Conservation (phyloP, 1,140 invertebrate genomes). For the Papilio glaucus region DNA sequence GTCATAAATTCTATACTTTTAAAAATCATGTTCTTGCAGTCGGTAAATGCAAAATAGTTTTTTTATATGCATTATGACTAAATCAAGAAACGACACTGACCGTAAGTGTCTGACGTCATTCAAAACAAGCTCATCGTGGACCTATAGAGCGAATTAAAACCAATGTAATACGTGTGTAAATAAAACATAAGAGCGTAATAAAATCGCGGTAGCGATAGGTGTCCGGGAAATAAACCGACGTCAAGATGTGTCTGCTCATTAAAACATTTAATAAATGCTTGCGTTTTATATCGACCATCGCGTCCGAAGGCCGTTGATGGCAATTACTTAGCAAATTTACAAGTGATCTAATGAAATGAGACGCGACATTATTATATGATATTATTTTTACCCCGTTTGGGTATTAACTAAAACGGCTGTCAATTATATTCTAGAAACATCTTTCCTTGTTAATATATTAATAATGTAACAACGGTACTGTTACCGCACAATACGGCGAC, state of each 20-base stretch:
- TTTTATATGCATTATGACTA: slow-evolving; percentile 29
- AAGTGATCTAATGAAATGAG: neutral
- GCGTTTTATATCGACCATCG: slow-evolving; percentile 21
- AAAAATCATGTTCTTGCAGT: neutral
- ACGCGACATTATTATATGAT: too few species aligned
- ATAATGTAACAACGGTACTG: slow-evolving; percentile 18
- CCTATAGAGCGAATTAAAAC: slow-evolving; percentile 38
- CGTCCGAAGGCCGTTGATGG: neutral
- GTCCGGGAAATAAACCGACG: slow-evolving; percentile 30
- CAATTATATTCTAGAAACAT: slow-evolving; percentile 15
- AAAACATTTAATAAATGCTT: slow-evolving; percentile 33
- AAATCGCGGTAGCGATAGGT: slow-evolving; percentile 11
- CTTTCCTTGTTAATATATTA: slow-evolving; percentile 10
- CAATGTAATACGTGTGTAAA: slow-evolving; percentile 30
- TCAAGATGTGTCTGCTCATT: slow-evolving; percentile 26
- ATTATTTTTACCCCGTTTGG: too few species aligned
- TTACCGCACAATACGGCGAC: neutral
- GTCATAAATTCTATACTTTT: neutral
- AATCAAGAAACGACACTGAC: slow-evolving; percentile 32
- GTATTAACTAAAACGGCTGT: neutral
- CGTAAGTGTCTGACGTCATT: slow-evolving; percentile 33
- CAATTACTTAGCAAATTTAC: neutral
- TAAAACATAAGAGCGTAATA: slow-evolving; percentile 32
- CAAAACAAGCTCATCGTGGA: slow-evolving; percentile 37
- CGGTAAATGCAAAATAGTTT: slow-evolving; percentile 29